Base-by-base conservation (phyloP, 2,888 invertebrate species). In the Sericinus montela region DNA sequence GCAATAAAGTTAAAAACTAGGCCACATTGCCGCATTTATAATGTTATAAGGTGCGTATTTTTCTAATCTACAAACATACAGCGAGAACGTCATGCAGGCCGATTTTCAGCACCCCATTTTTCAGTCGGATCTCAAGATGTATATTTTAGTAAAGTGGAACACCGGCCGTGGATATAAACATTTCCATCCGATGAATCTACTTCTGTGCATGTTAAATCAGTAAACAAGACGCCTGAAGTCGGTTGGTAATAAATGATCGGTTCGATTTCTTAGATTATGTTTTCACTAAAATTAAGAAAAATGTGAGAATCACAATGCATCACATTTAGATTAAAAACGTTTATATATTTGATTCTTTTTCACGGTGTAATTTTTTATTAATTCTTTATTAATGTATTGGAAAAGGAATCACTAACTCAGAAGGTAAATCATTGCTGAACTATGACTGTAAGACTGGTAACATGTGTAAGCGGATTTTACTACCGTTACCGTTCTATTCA, bases 81-180 rank as follows among this genome's bases (percentile, higher is more conserved):
- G 67, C 68, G 58, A 54, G 52, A 54, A 51, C 57, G 54, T 67
- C 58, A 60, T 78, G 82, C 69, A 66, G 63, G 67, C 68, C 55
- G 66, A 59, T 59, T 77, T 80, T 81, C 79, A 75, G 60, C 83
- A 80, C 75, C 65, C 63, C 69, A 77, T 80, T 82, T 81, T 80
- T 80, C 73, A 75, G 67, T 53, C 66, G 66, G 64, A 72, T 73
- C 67, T 68, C 66, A 59, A 64, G 59, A 62, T 67, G 72, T 67
- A 64, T 82, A 79, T 80, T 78, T 81, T 67, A 50, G 80, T 80
- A 73, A 81, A 76, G 74, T 82, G 70, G 82, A 73, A 55, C 78
- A 58, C 50, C 51, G 59, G 56, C 59, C 65, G 65, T 58, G 62
- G 56, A 64, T 72, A 67, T 81, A 79, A 81, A 80, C 80, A 80